Evolutionary conservation across 2,888 invertebrate genomes (phyloP).

Genomic region (Theristus sp.): DNA sequence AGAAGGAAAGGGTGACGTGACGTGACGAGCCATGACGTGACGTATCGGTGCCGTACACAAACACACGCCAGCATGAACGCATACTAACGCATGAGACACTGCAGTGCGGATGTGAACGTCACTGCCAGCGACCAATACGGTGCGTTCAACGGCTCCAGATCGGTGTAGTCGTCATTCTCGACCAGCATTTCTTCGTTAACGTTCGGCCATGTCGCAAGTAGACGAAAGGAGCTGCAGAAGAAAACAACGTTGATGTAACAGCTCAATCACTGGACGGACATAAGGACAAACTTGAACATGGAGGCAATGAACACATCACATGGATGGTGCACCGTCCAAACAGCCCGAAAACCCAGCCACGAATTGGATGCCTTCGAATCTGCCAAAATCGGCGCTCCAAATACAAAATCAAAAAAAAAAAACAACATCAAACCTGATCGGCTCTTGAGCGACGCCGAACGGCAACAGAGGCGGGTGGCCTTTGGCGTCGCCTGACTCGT

Average conservation of each 20-base stretch:
- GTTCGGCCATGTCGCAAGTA: conserved; percentile 68
- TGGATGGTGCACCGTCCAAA: too few species aligned
- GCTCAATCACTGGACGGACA: neutral
- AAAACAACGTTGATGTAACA: neutral
- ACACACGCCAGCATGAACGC: too few species aligned
- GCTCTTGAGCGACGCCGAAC: conserved; percentile 62
- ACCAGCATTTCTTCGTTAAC: conserved; percentile 64
- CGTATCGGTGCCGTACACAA: too few species aligned
- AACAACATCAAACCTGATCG: conserved; percentile 43
- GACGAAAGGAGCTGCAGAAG: conserved; percentile 44
- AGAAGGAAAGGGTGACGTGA: too few species aligned
- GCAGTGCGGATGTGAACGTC: conserved; percentile 33
- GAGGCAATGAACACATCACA: neutral
- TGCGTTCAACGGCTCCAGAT: conserved; percentile 59
- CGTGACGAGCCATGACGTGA: too few species aligned
- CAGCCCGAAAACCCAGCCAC: too few species aligned
- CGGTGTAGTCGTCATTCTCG: conserved; percentile 67
- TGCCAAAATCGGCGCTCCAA: too few species aligned
- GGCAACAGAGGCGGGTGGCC: too few species aligned
- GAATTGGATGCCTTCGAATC: too few species aligned
- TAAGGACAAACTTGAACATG: neutral
- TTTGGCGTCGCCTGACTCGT: too few species aligned
- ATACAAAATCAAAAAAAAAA: too few species aligned
- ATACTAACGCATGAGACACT: conserved; percentile 4
- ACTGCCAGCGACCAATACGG: conserved; percentile 49